A percentile compares a stretch with the other conserved stretches of the same genome.
Conservation (phyloP, 2,113 vertebrate genomes). For the Lamprotornis superbus region DNA sequence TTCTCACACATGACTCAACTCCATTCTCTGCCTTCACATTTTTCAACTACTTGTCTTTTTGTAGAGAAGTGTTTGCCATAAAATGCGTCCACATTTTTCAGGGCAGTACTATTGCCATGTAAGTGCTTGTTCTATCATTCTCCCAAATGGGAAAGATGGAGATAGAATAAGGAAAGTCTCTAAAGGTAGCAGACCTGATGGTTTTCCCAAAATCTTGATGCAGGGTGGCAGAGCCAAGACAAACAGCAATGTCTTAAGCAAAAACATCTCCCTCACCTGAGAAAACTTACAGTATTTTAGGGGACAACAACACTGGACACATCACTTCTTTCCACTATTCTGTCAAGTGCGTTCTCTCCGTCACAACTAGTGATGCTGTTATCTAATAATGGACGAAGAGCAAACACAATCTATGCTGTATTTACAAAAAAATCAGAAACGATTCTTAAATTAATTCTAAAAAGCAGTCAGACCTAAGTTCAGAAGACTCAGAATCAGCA, state of each 20-base stretch:
- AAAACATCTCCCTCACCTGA: not conserved
- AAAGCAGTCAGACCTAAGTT: not conserved
- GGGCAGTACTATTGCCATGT: rapidly evolving
- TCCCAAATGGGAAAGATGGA: not conserved
- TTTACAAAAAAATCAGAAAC: not conserved
- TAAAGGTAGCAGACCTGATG: not conserved
- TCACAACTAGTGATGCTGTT: not conserved
- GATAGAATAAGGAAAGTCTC: not conserved
- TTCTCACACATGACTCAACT: not conserved
- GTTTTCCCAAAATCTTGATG: not conserved
- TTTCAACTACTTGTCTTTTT: not conserved
- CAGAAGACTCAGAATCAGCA: not conserved
- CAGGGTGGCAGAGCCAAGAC: not conserved
- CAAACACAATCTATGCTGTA: rapidly evolving
- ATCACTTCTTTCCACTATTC: not conserved
- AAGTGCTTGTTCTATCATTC: not conserved
- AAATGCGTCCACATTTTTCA: not conserved
- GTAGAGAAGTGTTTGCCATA: not conserved
- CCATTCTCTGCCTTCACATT: not conserved
- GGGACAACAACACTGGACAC: not conserved
- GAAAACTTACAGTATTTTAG: not conserved
- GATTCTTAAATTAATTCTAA: not conserved
- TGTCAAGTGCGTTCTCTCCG: not conserved
- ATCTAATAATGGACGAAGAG: not conserved
- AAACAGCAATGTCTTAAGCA: not conserved